Evolutionary conservation across 2,888 invertebrate genomes (phyloP), one percentile per base, ranked within the genome.

Genomic region (Craniophora ligustri): DNA sequence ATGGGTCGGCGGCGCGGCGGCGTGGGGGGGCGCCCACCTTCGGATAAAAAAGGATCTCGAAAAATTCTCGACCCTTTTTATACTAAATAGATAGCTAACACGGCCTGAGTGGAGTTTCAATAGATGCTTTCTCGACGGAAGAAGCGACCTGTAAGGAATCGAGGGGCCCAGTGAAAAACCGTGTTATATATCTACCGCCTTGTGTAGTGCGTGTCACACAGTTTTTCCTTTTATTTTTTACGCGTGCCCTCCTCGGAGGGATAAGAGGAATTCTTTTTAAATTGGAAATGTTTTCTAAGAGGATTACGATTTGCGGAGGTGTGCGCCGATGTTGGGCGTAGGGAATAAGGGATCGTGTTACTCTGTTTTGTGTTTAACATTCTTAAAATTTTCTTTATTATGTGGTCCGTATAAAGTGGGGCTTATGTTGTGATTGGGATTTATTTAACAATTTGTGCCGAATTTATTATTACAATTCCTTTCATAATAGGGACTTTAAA

Each of bases 241-340:
- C 91, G 90, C 90, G 87, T 83, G 88, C 90, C 89, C 89, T 91
- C 86, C 86, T 86, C 87, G 61, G 86, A 90, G 88, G 91, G 91
- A 90, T 91, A 88, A 89, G 86, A 90, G 88, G 88, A 93, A 92
- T 93, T 92, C 92, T 92, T 92, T 93, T 93, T 92, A 92, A 93
- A 93, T 93, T 93, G 93, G 92, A 92, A 93, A 92, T 93, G 93
- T 92, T 92, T 92, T 92, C 91, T 91, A 90, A 93, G 92, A 92
- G 93, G 92, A 92, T 93, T 93, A 92, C 91, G 89, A 92, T 92
- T 92, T 88, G 89, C 87, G 88, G 87, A 92, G 92, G 91, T 91
- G 89, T 86, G 85, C 81, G 83, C 76, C 84, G 79, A 82, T 80
- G 81, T 79, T 73, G 82, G 81, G 81, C 81, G 79, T 74, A 76